These are phyloP conservation scores for Hassar affinis DNA, from an alignment of 2,113 vertebrate species.

Conservation along the genomic window DNA sequence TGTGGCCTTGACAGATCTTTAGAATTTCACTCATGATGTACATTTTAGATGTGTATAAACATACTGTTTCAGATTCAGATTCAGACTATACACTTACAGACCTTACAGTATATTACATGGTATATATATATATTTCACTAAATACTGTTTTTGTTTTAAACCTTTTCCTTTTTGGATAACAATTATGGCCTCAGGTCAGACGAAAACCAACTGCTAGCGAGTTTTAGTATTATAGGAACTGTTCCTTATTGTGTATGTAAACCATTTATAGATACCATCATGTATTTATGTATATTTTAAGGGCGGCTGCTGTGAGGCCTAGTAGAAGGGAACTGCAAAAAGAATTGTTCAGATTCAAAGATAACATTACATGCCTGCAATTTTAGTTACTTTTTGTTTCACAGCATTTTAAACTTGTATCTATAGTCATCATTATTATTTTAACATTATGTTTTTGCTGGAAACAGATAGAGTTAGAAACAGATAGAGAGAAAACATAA, in stretches of 20 bases:
- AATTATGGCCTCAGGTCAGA: neutral
- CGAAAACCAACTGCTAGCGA: neutral
- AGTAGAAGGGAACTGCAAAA: neutral
- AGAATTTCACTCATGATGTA: neutral
- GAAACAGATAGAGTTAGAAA: too few species aligned
- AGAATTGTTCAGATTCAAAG: neutral
- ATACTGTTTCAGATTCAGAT: neutral
- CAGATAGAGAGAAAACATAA: too few species aligned
- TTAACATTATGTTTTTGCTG: too few species aligned
- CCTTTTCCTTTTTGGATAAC: neutral
- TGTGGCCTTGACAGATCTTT: slow-evolving; percentile 31
- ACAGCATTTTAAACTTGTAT: neutral
- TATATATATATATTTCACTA: neutral
- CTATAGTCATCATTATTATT: neutral
- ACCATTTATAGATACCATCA: neutral
- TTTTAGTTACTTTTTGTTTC: neutral
- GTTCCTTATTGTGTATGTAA: neutral
- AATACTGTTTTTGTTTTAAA: neutral
- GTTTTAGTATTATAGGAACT: neutral
- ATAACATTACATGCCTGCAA: too few species aligned
- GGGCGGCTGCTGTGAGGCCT: neutral
- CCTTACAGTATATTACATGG: neutral
- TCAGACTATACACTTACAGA: neutral
- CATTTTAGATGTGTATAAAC: slow-evolving; percentile 9
- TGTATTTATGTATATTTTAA: neutral